These are phyloP conservation scores for Nomada lathburiana DNA, from an alignment of 2,888 invertebrate genomes.

Conservation along the genomic window DNA sequence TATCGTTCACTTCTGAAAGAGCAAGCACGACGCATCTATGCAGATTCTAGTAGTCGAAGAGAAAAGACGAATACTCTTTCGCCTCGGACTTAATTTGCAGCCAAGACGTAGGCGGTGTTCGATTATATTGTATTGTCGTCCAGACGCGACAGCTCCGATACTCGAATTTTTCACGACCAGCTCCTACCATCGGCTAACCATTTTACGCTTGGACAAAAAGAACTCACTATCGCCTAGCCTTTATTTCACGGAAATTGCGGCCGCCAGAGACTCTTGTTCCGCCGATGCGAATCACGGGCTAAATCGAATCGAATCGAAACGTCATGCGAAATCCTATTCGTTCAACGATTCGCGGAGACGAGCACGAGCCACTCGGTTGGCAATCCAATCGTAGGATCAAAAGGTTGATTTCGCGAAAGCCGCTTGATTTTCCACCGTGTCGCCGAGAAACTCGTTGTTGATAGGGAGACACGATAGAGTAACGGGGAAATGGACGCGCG, in stretches of 20 bases:
- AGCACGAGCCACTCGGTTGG: slow-evolving; percentile 15
- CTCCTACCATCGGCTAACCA: not conserved
- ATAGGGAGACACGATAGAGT: not conserved
- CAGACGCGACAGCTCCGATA: not conserved
- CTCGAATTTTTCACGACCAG: slow-evolving; percentile 25
- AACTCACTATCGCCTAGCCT: not conserved
- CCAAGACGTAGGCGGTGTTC: slow-evolving; percentile 19
- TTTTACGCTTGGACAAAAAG: not conserved
- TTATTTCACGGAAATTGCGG: not conserved
- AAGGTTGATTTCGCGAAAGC: slow-evolving; percentile 39
- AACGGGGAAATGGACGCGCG: not conserved
- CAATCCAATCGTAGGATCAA: slow-evolving; percentile 51
- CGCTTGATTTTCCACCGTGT: slow-evolving; percentile 30
- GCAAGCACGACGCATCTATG: slow-evolving; percentile 6
- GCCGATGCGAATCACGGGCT: not conserved
- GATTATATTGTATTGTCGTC: slow-evolving; percentile 38
- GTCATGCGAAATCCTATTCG: slow-evolving; percentile 9
- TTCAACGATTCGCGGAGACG: not conserved
- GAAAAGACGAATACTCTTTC: not conserved
- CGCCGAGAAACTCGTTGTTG: slow-evolving; percentile 9
- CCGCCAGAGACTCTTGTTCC: no score
- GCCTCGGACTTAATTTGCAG: slow-evolving; percentile 32
- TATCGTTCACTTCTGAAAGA: not conserved
- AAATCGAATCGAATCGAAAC: not conserved
- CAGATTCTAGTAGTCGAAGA: not conserved